Base-by-base conservation (phyloP, 2,888 invertebrate genomes). In the Monopis laevigella region DNA sequence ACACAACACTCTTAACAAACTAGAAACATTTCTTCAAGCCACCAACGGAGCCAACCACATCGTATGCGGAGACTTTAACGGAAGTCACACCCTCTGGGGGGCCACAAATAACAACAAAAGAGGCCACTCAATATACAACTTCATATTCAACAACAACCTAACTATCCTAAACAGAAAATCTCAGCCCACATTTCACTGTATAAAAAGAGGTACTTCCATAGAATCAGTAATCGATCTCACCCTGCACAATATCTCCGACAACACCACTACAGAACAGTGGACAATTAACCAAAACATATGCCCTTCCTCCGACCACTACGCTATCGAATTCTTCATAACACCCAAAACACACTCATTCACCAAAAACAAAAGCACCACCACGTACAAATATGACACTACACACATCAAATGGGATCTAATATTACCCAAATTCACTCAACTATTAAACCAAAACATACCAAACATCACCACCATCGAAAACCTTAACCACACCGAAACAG, bases 21-120 rank as follows among this genome's bases (percentile, higher is more conserved):
- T 28, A 3, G n/a, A 28, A 4, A 28, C 1, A 1, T 26, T 39
- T 12, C 3, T 39, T 1, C 11, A 14, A 2, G 14, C 11, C 2
- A 39, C 3, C 4, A 10, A 4, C n/a, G 12, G 12, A 6, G 5
- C 4, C 4, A 3, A 10, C 4, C 30, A 30, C 12, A 13, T 36
- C 3, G 36, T 53, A 0, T 35, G 47, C 3, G 54, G 53, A 0
- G 52, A 55, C 19, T 45, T 53, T 8, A 55, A 55, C 19, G 53
- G 50, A 0, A 50, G 51, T 49, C 49, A 53, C 21, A 14, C 27
- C 0, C 0, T 42, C 0, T 55, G 55, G 53, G 52, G 53, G 2
- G 44, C 45, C 1, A 1, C 13, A 0, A 6, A 1, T 1, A 43
- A 41, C 11, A 53, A 52, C 27, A 2, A n/a, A 2, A 29, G 47